A percentile compares a stretch with the other conserved stretches of the same genome.
Conservation (phyloP, 2,888 invertebrate genomes). For the Patella depressa region DNA sequence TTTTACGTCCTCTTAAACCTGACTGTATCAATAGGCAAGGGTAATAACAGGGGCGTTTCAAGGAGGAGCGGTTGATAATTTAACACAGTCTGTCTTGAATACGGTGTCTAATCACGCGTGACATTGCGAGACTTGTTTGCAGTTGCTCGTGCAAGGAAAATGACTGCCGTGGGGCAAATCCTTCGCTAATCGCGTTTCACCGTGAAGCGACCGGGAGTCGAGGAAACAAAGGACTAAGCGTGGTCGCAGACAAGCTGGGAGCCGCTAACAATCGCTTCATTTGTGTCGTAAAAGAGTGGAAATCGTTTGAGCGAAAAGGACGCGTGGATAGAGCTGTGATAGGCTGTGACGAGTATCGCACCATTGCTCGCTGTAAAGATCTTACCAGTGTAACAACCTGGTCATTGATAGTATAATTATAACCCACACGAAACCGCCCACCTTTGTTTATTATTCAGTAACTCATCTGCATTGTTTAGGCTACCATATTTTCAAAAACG, state of each 20-base stretch:
- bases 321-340: neutral
- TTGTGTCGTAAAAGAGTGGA: neutral
- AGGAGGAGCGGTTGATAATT: neutral
- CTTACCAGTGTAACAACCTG: too few species aligned
- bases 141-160: neutral
- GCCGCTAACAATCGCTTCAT: conserved; percentile 1
- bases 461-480: too few species aligned
- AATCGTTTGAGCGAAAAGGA: conserved; percentile 3
- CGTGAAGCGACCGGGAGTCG: neutral
- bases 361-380: neutral
- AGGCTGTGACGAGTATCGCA: neutral
- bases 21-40: neutral
- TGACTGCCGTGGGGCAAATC: conserved; percentile 1
- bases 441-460: too few species aligned
- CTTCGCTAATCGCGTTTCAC: conserved; percentile 5
- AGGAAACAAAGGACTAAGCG: neutral
- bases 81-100: conserved; percentile 9
- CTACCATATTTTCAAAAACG: too few species aligned
- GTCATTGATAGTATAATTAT: too few species aligned
- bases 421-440: too few species aligned
- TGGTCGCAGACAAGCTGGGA: neutral
- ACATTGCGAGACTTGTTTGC: conserved; percentile 9
- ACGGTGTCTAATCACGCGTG: conserved; percentile 9
- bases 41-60: neutral
- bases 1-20: too few species aligned